phyloP scores from a whole-genome alignment of 2,113 vertebrate genomes.

The Odontesthes bonariensis region DNA sequence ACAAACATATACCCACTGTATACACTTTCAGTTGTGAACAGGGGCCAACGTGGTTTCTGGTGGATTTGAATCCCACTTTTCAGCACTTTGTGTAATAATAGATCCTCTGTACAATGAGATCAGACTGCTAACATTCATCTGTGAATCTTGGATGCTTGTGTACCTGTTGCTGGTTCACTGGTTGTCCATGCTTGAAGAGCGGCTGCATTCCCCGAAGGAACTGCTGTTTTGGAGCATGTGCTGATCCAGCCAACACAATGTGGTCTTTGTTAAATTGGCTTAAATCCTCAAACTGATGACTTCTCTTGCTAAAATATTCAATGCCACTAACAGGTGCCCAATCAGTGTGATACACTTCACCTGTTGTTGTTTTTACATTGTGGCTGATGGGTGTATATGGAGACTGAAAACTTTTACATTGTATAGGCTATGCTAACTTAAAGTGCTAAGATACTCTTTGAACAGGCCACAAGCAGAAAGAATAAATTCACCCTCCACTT shows the following conservation, averaged over 20 bases:
- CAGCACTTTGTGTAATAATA: no score
- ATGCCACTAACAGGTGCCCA: no score
- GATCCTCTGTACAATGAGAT: background rate
- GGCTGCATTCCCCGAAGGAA: no score
- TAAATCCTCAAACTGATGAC: no score
- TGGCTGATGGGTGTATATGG: constrained; percentile 42
- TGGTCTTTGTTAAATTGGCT: no score
- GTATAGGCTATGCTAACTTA: constrained; percentile 73
- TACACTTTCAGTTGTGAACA: no score
- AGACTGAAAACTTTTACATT: constrained; percentile 60
- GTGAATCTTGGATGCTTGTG: background rate
- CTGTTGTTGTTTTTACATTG: background rate
- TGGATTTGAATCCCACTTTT: no score
- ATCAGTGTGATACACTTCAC: background rate
- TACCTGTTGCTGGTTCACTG: background rate
- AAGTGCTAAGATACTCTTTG: constrained; percentile 78
- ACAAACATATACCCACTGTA: no score
- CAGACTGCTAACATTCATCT: background rate
- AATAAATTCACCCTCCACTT: constrained; percentile 31
- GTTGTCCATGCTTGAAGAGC: background rate
- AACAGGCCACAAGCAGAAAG: constrained; percentile 76
- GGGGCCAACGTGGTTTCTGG: no score
- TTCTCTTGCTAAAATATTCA: no score
- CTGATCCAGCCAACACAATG: no score
- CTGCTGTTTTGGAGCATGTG: background rate